Evolutionary conservation across 2,797 vertebrate genomes (phyloP), one percentile per base, ranked within the genome.

Genomic region (Pampus argenteus): DNA sequence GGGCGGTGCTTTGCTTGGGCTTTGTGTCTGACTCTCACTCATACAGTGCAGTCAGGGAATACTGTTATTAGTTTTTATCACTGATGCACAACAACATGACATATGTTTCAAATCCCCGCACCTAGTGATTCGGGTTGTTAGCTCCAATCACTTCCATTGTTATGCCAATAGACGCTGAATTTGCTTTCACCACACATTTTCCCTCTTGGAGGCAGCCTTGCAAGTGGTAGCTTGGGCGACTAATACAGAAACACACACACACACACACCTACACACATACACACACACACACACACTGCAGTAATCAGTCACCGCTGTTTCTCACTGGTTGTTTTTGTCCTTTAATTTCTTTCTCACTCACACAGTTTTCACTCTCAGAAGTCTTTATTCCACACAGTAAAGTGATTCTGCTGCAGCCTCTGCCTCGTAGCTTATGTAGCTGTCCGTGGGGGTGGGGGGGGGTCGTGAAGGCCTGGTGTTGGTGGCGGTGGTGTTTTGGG

Each of bases 351-450:
- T 58, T 75, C 69, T 55, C 70, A 58, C 58, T 71, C 58, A 74
- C n/a, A n/a, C 93, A 95, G 94, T 93, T 95, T 95, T 95, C 94
- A 93, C 94, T 94, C 93, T 95, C 91, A 93, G 92, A 95, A 94
- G 95, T 94, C 95, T 96, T 95, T 96, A 94, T 96, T 95, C 91
- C 91, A 91, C 94, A 94, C 93, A 95, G 94, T 94, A 94, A 94
- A 94, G 94, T 95, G 95, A 94, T 67, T 78, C 76, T 26, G 57
- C 78, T 51, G 71, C 49, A 34, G 71, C 70, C 59, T 94, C 93
- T 94, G 94, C 95, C 95, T 95, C 95, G 95, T 94, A 95, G 91
- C 94, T 95, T 51, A 91, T 80, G 89, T 92, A 93, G 94, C 91
- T 94, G 56, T 71, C 94, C 92, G 94, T 94, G 93, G 89, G 83